Evolutionary conservation across 2,888 invertebrate genomes (phyloP).

Genomic region (Eupeodes luniger): DNA sequence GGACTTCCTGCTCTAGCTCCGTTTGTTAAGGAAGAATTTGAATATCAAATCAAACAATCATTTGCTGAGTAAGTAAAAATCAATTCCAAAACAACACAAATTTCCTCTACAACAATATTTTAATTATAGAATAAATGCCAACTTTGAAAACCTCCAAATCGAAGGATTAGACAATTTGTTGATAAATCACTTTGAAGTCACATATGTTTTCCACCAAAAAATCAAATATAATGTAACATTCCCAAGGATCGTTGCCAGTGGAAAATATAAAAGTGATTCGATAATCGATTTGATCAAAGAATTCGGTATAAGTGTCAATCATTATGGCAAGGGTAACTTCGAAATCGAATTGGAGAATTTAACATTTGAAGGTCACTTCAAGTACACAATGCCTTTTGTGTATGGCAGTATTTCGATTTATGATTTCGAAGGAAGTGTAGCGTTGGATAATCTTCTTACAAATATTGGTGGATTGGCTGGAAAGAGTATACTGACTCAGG

Average conservation of each 20-base stretch:
- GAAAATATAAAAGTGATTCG: constrained; percentile 78
- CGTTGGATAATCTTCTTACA: constrained; percentile 79
- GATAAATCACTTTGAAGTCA: constrained; percentile 80
- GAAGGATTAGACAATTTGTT: constrained; percentile 81
- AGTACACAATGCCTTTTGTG: constrained; percentile 81
- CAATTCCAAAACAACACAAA: not conserved
- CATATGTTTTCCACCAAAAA: constrained; percentile 79
- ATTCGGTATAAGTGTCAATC: constrained; percentile 79
- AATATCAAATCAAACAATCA: constrained; percentile 78
- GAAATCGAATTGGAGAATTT: constrained; percentile 80
- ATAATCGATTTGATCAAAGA: constrained; percentile 78
- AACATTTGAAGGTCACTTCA: constrained; percentile 80
- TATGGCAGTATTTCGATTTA: constrained; percentile 81
- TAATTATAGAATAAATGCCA: not conserved
- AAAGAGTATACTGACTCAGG: constrained; percentile 78
- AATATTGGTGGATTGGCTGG: constrained; percentile 81
- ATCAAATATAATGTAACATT: constrained; percentile 80
- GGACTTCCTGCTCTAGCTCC: constrained; percentile 82
- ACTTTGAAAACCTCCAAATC: constrained; percentile 48
- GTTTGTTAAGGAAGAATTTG: constrained; percentile 80
- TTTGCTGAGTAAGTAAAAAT: constrained; percentile 80
- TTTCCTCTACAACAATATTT: not conserved
- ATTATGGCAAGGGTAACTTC: constrained; percentile 80
- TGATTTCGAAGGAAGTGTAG: constrained; percentile 79
- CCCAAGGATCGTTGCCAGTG: constrained; percentile 77